Conservation (phyloP, 2,888 invertebrate genomes). For the Chymomyza fuscimana region DNA sequence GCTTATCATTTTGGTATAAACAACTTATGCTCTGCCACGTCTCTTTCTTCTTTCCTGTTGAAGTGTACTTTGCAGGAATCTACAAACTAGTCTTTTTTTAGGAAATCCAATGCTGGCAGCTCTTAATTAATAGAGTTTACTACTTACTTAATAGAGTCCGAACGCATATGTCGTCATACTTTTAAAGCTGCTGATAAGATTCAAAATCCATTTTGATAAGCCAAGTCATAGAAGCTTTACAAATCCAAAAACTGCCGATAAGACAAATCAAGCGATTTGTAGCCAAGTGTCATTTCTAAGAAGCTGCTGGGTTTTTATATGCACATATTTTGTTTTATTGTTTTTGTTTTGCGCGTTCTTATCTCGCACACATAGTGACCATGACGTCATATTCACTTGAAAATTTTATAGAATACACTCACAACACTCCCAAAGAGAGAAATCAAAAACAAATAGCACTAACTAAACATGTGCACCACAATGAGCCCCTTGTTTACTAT, state of each 20-base stretch:
- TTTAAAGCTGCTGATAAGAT: conserved; percentile 33
- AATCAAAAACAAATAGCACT: neutral
- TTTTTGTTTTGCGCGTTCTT: conserved; percentile 7
- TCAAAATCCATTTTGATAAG: conserved; percentile 37
- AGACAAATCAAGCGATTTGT: neutral
- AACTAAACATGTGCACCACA: neutral
- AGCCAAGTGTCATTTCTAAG: neutral
- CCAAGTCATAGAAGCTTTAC: neutral
- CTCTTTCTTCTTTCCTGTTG: too few species aligned
- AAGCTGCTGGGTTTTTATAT: neutral
- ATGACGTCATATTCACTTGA: conserved; percentile 17
- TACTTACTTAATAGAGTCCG: too few species aligned
- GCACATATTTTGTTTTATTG: neutral
- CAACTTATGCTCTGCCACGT: too few species aligned
- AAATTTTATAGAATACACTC: conserved; percentile 2
- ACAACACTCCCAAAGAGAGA: neutral
- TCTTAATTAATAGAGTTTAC: too few species aligned
- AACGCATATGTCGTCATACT: neutral
- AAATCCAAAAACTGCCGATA: neutral
- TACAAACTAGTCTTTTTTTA: too few species aligned
- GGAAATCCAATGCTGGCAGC: too few species aligned
- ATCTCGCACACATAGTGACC: conserved; percentile 8
- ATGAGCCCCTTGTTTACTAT: neutral
- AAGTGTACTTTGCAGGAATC: too few species aligned
- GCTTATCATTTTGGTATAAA: too few species aligned